Evolutionary conservation across 1,140 invertebrate species (phyloP).

Genomic region (Drosophila setifemur): DNA sequence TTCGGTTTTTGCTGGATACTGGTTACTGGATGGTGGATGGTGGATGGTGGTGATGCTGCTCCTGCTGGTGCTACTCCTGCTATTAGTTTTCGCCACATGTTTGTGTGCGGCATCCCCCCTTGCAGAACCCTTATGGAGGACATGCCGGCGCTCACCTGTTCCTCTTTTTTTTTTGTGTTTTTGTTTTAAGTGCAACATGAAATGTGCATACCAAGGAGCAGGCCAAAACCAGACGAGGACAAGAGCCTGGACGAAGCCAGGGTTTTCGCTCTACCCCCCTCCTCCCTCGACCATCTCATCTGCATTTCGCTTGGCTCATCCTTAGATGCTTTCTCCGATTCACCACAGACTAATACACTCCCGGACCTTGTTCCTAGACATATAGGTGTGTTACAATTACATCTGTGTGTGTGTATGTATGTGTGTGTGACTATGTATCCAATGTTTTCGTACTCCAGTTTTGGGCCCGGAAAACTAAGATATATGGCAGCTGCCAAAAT

Average conservation of each 20-base stretch:
- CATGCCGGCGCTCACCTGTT: constrained; percentile 20
- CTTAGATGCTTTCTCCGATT: neutral
- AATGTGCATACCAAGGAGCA: constrained; percentile 76
- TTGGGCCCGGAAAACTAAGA: constrained; percentile 49
- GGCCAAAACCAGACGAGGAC: constrained; percentile 38
- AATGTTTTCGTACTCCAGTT: constrained; percentile 64
- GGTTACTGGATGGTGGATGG: no score
- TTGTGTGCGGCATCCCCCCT: constrained; percentile 23
- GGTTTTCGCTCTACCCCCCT: constrained; percentile 9
- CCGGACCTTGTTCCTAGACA: constrained; percentile 29
- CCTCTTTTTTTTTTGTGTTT: constrained; percentile 65
- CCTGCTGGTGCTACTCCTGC: constrained; percentile 60
- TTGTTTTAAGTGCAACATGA: constrained; percentile 77
- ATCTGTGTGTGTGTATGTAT: constrained; percentile 5
- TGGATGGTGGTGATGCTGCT: no score
- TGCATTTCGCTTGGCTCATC: constrained; percentile 4
- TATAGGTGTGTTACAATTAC: constrained; percentile 5
- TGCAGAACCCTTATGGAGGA: neutral
- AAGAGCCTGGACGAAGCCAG: constrained; percentile 21
- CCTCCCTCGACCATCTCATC: constrained; percentile 15
- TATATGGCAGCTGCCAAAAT: constrained; percentile 76
- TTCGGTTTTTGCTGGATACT: constrained; percentile 18
- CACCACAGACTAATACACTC: constrained; percentile 66
- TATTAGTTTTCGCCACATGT: constrained; percentile 72
- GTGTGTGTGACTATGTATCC: constrained; percentile 53